Evolutionary conservation across 2,797 vertebrate genomes (phyloP), one percentile per base, ranked within the genome.

Genomic region (Epinephelus coioides): DNA sequence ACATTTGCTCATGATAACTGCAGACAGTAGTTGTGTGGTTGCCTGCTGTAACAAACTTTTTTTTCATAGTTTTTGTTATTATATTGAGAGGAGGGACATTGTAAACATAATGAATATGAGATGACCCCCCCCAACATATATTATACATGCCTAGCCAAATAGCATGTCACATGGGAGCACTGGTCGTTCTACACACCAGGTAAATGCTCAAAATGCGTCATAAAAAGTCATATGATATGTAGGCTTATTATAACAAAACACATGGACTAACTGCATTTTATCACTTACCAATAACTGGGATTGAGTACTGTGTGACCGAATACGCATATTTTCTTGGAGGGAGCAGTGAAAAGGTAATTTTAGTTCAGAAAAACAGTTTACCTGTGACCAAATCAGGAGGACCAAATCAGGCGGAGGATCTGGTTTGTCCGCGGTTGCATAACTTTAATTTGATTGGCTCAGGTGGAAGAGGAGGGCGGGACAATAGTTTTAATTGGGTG

Each of bases 381-480:
- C 46, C 30, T 69, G 63, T 57, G 10, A 18, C 4, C 9, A 21
- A 27, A 62, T 4, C 3, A 2, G 5, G 1, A 25, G 25, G 10
- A 18, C 4, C 9, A 21, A 27, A 62, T 4, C 3, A 2, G 5
- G 1, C 25, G 1, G 3, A 8, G 9, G 7, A 38, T 62, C 14
- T 62, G 66, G 79, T 84, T 81, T 0, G 85, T 79, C 27, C 3
- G 1, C 11, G 3, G 51, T 0, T 49, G 4, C 5, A 43, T 17
- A 44, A 9, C 27, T 72, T 21, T 7, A 17, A 59, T 62, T 0
- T 23, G 1, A 91, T 91, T 92, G 90, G 91, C 73, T 75, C 46
- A 65, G 46, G 23, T 47, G 69, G 1, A 6, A 1, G 2, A 2
- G 0, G 19, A 1, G 25, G 90, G 86, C 84, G 78, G 86, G 83